Base-by-base conservation (phyloP, 2,888 invertebrate genomes). In the Glaucopsyche alexis region DNA sequence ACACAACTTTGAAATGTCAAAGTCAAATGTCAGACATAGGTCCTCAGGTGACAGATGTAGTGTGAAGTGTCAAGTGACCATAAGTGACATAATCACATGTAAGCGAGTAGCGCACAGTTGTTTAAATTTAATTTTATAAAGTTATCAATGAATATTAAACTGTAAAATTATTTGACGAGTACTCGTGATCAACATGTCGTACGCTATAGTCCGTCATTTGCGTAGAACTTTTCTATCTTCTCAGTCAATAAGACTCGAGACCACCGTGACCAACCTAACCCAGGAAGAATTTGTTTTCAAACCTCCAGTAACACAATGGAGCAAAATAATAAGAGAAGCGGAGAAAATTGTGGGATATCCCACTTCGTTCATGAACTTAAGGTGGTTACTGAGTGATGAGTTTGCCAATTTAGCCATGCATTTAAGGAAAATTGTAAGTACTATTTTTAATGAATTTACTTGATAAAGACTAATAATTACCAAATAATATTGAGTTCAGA, bases 321-420 rank as follows among this genome's bases (percentile, higher is more conserved):
- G 88, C 80, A 90, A 90, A 84, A 85, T 91, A 80, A 90, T 93
- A 55, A 88, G 87, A 79, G 93, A 93, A 82, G 93, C 93, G 64
- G 93, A 93, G 76, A 93, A 92, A 78, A 89, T 93, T 77, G 93
- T 93, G 72, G 92, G 93, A 79, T 90, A 94, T 87, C 94, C 94
- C 77, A 94, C 94, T 83, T 94, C 94, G 76, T 94, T 94, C 81
- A 93, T 93, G 91, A 94, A 93, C 83, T 87, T 94, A 80, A 88
- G 94, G 86, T 94, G 94, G 94, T 86, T 94, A 80, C 90, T 94
- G 78, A 94, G 94, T 84, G 94, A 94, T 83, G 94, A 94, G 91
- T 94, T 94, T 81, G 94, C 94, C 75, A 94, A 94, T 90, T 86
- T 94, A 81, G 93, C 93, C 64, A 87, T 93, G 89, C 93, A 93